phyloP scores from a whole-genome alignment of 2,797 vertebrate species.

The Mionectes olivaceus region DNA sequence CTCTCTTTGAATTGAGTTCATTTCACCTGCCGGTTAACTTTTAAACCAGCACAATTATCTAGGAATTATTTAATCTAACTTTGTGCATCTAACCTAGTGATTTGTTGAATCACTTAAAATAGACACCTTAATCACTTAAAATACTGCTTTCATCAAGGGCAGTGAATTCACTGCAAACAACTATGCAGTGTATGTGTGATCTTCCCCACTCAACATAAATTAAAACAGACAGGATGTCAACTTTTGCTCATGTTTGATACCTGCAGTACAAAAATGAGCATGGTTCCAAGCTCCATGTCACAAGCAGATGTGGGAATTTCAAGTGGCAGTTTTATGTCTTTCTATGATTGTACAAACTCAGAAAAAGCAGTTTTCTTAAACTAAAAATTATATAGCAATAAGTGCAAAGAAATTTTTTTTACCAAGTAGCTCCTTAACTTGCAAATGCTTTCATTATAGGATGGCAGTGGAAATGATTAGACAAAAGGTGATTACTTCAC shows the following conservation, averaged over 20 bases:
- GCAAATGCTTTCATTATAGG: neutral
- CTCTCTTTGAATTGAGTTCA: too few relatives aligned
- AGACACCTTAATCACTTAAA: neutral
- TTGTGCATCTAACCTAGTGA: neutral
- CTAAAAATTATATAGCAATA: neutral
- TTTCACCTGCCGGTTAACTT: too few relatives aligned
- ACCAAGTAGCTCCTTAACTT: neutral
- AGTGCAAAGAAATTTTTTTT: neutral
- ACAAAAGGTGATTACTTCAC: conserved; percentile 11
- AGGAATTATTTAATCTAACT: neutral
- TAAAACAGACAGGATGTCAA: neutral
- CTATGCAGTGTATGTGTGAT: neutral
- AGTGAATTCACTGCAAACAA: neutral
- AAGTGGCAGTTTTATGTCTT: neutral
- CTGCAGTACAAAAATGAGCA: neutral
- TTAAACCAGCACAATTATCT: too few relatives aligned
- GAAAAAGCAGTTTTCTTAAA: neutral
- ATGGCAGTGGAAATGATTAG: conserved; percentile 7
- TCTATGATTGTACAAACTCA: neutral
- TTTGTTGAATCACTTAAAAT: neutral
- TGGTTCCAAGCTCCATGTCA: neutral
- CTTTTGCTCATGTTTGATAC: neutral
- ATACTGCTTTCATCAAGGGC: neutral
- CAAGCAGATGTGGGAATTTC: neutral
- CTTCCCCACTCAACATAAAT: neutral